Percentiles rank a stretch among this genome's conserved stretches.
Conservation (phyloP, 2,888 invertebrate genomes). For the Camponotus fellah region DNA sequence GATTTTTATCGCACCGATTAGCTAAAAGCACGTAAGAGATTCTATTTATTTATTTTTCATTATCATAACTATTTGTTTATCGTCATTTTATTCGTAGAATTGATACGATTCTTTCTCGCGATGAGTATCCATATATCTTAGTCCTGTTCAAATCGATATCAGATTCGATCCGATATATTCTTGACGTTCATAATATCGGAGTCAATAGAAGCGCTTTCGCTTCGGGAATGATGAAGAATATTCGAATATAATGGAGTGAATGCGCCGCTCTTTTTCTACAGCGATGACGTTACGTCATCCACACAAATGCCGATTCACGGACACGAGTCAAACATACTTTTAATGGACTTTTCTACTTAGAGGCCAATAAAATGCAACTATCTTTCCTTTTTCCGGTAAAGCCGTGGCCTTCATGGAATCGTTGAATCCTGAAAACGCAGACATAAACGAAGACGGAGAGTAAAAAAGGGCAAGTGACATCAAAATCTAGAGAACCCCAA, state of each 20-base stretch:
- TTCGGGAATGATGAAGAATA: slow-evolving; percentile 44
- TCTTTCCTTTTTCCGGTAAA: slow-evolving; percentile 81
- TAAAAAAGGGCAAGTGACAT: neutral
- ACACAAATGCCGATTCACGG: slow-evolving; percentile 62
- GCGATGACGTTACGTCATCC: slow-evolving; percentile 21
- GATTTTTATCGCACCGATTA: neutral
- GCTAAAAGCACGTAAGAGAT: neutral
- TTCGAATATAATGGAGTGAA: slow-evolving; percentile 66
- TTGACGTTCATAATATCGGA: neutral
- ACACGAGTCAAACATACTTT: slow-evolving; percentile 75
- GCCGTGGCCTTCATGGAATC: slow-evolving; percentile 74
- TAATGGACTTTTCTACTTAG: slow-evolving; percentile 86
- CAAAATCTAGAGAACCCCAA: neutral
- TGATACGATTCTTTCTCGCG: neutral
- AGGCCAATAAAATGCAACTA: slow-evolving; percentile 84
- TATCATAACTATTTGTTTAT: slow-evolving; percentile 9
- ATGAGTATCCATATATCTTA: neutral
- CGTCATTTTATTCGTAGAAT: neutral
- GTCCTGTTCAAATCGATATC: neutral
- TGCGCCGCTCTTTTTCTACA: slow-evolving; percentile 32
- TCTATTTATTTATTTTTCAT: slow-evolving; percentile 1
- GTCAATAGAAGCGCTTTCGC: slow-evolving; percentile 10
- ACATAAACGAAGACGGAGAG: neutral
- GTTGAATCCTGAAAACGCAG: slow-evolving; percentile 24
- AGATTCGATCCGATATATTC: neutral